Evolutionary conservation across 2,888 invertebrate species (phyloP).

Genomic region (Himalopsyche kuldschensis): DNA sequence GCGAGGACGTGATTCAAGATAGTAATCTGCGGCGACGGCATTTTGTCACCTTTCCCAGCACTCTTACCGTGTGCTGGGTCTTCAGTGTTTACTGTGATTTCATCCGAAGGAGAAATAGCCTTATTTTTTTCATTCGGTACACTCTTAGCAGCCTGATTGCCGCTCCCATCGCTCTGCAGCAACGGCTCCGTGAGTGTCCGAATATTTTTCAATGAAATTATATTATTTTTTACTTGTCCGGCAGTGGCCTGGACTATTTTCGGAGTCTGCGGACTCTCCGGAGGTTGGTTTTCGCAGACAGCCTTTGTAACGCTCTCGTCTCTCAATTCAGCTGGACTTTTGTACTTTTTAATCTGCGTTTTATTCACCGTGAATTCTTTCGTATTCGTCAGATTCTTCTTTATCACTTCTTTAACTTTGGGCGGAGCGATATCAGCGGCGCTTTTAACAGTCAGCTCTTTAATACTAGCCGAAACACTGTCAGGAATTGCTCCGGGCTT

Average conservation of each 20-base stretch:
- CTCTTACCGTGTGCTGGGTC: neutral
- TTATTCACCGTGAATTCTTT: neutral
- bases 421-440: neutral
- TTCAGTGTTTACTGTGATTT: no score
- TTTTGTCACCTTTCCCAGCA: neutral
- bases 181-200: neutral
- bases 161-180: neutral
- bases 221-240: neutral
- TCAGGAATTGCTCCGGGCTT: neutral
- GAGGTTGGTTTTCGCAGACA: neutral
- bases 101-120: no score
- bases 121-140: no score
- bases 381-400: neutral
- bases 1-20: neutral
- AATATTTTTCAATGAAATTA: neutral
- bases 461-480: neutral
- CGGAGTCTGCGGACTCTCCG: neutral
- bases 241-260: neutral
- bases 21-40: neutral
- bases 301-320: conserved; percentile 7
- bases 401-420: neutral
- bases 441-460: neutral
- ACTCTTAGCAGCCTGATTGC: no score
- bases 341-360: conserved; percentile 6
- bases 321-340: conserved; percentile 13